Base-by-base conservation (phyloP, 2,113 vertebrate species). In the Lagopus leucura region DNA sequence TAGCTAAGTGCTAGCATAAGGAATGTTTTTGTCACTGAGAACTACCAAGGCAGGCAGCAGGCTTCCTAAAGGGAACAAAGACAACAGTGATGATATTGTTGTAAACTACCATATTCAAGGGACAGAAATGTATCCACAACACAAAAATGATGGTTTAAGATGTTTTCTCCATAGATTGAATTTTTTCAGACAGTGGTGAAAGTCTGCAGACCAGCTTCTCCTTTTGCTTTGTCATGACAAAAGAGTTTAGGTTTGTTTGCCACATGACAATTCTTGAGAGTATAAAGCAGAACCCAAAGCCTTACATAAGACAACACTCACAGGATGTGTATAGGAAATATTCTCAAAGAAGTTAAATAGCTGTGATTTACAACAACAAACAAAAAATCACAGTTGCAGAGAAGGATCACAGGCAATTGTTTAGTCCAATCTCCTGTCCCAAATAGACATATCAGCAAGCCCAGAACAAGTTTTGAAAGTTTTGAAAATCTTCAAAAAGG, bases 31-130 rank as follows among this genome's bases (percentile, higher is more conserved):
- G 60, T 64, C 38, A 24, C 36, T 32, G 71, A 70, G 60, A 70
- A 74, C 64, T 19, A 83, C 1, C 1, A 61, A 66, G 16, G 17
- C 0, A 0, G 19, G 8, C 8, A 93, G 38, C 3, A 60, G 17
- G 16, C 8, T 81, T 81, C 32, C 67, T 43, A 67, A 78, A 80
- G 55, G 30, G 70, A 86, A 25, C 17, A 47, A 83, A 4, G 45
- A n/a, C 8, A 21, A 80, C 61, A 20, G 66, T 58, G n/a, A 18
- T 50, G 50, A 64, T 60, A 54, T 21, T 17, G 66, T 8, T 6
- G 6, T 38, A 14, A 40, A 15, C 15, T 72, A 38, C 18, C 73
- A 6, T 24, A 64, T 58, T 74, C 25, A 58, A 42, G 15, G 7
- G 12, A 70, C 17, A 71, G 16, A 86, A 74, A 3, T 8, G 43